phyloP scores from a whole-genome alignment of 2,797 vertebrate genomes.

The Octomys mimax region DNA sequence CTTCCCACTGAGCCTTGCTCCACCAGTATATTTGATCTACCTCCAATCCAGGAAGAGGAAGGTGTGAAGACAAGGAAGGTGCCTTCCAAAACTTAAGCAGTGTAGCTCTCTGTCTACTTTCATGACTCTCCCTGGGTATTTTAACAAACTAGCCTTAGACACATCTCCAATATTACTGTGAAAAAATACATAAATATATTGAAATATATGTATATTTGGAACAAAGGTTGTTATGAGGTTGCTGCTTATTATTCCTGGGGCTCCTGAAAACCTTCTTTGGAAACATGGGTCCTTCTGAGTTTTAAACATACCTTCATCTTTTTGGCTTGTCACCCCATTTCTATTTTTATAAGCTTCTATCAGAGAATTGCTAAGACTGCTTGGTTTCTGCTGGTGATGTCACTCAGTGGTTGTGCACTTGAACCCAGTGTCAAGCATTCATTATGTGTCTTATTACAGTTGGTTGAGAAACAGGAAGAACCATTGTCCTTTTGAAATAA shows the following conservation, averaged over 20 bases:
- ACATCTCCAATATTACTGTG: not conserved
- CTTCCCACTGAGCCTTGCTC: not conserved
- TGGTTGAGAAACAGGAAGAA: not conserved
- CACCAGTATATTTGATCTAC: not conserved
- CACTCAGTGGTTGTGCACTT: not conserved
- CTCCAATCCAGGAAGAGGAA: not conserved
- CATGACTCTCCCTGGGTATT: not conserved
- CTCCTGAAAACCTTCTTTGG: not conserved
- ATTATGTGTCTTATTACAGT: not conserved
- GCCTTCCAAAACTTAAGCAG: not conserved
- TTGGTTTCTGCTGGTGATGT: not conserved
- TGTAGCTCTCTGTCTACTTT: fast-evolving
- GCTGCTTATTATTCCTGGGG: not conserved
- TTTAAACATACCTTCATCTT: not conserved
- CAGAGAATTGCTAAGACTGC: not conserved
- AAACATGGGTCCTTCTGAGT: not conserved
- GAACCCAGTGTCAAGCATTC: not conserved
- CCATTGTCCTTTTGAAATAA: slow-evolving; percentile 20
- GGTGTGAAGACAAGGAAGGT: not conserved
- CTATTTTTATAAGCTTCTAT: not conserved
- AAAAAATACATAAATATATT: not conserved
- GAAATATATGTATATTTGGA: too few relatives aligned
- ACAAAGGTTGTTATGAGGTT: not conserved
- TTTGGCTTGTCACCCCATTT: not conserved
- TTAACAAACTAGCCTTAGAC: not conserved